These are phyloP conservation scores for Cyprinella venusta DNA, from an alignment of 2,797 vertebrate species.

Conservation along the genomic window DNA sequence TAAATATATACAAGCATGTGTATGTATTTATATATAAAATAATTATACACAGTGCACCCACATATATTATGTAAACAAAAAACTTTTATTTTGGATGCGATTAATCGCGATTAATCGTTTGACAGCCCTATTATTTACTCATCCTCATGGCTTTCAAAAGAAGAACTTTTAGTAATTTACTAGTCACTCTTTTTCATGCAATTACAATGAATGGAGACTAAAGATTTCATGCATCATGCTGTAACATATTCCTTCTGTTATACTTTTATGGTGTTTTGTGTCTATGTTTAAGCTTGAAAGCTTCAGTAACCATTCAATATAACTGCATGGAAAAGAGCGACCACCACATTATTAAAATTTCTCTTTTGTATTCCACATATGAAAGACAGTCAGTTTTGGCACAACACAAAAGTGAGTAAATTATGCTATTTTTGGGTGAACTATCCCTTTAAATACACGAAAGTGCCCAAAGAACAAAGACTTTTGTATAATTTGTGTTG, in stretches of 20 bases:
- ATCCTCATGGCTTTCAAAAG: background rate
- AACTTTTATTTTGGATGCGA: too few relatives aligned
- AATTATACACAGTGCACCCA: too few relatives aligned
- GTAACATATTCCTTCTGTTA: background rate
- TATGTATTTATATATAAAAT: too few relatives aligned
- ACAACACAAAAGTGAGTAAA: constrained; percentile 5
- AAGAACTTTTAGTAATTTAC: background rate
- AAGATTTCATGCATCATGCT: background rate
- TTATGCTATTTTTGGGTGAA: background rate
- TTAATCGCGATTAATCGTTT: too few relatives aligned
- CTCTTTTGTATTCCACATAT: background rate
- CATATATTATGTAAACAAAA: too few relatives aligned
- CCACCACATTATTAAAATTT: background rate
- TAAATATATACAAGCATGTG: too few relatives aligned
- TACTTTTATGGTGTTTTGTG: background rate
- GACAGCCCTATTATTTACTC: constrained; percentile 17
- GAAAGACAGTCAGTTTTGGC: background rate
- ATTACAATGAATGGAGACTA: background rate
- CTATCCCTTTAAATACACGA: constrained; percentile 20
- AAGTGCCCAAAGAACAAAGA: constrained; percentile 40
- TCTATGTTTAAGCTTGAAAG: background rate
- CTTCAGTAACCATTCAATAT: background rate
- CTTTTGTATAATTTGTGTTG: constrained; percentile 35
- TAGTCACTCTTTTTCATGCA: background rate
- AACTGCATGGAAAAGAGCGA: constrained; percentile 21